Evolutionary conservation across 2,888 invertebrate genomes (phyloP).

Genomic region (Sinohyriopsis cumingii): DNA sequence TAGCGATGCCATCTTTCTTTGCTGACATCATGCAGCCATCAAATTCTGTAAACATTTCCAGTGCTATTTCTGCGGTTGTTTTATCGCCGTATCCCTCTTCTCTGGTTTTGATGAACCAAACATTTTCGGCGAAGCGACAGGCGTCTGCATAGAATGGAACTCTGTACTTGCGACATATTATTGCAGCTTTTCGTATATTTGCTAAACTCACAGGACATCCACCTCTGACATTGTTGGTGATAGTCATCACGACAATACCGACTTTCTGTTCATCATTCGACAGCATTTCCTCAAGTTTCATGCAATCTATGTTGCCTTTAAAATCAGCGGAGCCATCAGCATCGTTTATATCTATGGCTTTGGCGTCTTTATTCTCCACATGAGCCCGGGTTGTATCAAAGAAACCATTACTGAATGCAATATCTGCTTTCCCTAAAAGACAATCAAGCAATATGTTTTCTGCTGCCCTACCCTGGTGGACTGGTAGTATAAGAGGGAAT

Average conservation of each 20-base stretch:
- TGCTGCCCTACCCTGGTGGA: conserved; percentile 23
- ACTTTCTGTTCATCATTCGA: not conserved
- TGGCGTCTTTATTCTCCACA: conserved; percentile 1
- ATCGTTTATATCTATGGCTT: conserved; percentile 3
- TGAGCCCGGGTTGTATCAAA: conserved; percentile 23
- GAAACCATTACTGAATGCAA: conserved; percentile 16
- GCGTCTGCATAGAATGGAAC: conserved; percentile 15
- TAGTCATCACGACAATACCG: conserved; percentile 8
- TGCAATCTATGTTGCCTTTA: conserved; percentile 14
- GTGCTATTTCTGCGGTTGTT: conserved; percentile 8
- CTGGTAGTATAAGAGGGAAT: conserved; percentile 13
- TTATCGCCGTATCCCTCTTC: conserved; percentile 9
- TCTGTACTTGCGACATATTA: conserved; percentile 7
- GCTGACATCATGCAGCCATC: conserved; percentile 18
- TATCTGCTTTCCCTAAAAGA: conserved; percentile 2
- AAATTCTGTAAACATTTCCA: conserved; percentile 23
- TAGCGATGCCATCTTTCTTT: conserved; percentile 24
- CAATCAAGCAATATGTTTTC: conserved; percentile 8
- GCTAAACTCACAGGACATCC: conserved; percentile 24
- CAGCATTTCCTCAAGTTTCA: conserved; percentile 7
- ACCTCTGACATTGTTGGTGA: conserved; percentile 16
- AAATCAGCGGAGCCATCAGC: not conserved
- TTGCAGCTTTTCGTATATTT: conserved; percentile 10
- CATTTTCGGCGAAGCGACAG: conserved; percentile 23
- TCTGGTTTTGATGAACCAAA: conserved; percentile 19